Evolutionary conservation across 2,888 invertebrate genomes (phyloP), one percentile per base, ranked within the genome.

Genomic region (Callosobruchus maculatus): DNA sequence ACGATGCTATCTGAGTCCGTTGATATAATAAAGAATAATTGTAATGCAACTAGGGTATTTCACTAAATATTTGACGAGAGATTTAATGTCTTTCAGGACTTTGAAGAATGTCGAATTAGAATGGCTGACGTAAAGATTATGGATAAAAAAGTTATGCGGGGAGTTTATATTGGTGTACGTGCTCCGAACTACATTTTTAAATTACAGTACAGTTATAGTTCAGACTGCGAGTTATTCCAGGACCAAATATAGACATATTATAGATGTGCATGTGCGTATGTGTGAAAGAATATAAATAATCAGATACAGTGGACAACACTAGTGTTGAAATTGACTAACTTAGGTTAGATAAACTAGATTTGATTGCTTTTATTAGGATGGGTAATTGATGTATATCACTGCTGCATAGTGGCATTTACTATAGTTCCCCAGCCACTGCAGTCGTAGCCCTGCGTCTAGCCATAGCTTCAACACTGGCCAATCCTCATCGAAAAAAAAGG

Each of bases 1-100:
- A 70, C 68, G 74, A 74, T 78, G 71, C 67, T 77, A 76, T 77
- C 76, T 74, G 30, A 68, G 73, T 49, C 72, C 73, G 74, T 74
- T 75, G 76, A 78, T 77, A 49, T 49, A 76, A 76, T 78, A 76
- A 76, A 73, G 74, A 21, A 73, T 75, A 74, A 77, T 77, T 77
- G 74, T 75, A 69, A 75, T 75, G 72, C 72, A 76, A 13, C 49
- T 49, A 49, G 49, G 49, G 49, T 49, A 49, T 49, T 75, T 77
- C 68, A 72, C 75, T 72, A 67, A 73, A 73, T 72, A 72, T 73
- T 71, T 69, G 70, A 73, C 9, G 72, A 70, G 68, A 74, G 71
- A 70, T 72, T 21, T 70, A 74, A 72, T 71, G 73, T 73, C 74
- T 77, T 73, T 67, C 22, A 72, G 72, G 71, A 70, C 75, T 74